phyloP scores from a whole-genome alignment of 1,140 invertebrate genomes.

The Drosophila arizonae region DNA sequence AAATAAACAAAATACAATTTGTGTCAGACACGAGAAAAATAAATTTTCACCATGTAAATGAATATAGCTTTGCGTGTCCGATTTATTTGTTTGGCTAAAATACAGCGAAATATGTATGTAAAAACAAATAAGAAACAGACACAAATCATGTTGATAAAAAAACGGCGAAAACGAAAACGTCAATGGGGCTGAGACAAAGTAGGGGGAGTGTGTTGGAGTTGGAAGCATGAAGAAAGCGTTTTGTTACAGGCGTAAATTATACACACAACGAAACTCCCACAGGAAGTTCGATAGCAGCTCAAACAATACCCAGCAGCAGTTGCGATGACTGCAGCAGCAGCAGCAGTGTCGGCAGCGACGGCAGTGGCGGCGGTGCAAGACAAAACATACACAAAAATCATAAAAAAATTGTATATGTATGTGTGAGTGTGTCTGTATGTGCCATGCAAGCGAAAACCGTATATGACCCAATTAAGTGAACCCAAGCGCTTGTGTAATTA shows the following conservation, averaged over 20 bases:
- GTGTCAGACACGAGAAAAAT: conserved; percentile 36
- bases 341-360: conserved; percentile 5
- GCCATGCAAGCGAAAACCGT: conserved; percentile 68
- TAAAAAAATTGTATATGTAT: conserved; percentile 44
- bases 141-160: conserved; percentile 55
- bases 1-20: conserved; percentile 56
- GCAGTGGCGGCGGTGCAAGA: conserved; percentile 25
- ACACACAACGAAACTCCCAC: conserved; percentile 65
- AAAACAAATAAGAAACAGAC: conserved; percentile 47
- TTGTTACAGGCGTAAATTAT: conserved; percentile 61
- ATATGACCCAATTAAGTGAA: conserved; percentile 78
- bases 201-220: background rate
- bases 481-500: conserved; percentile 70
- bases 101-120: conserved; percentile 23
- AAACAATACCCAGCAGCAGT: conserved; percentile 43
- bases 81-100: conserved; percentile 23
- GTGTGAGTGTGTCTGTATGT: conserved; percentile 18
- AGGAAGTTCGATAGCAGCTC: conserved; percentile 64
- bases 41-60: conserved; percentile 18
- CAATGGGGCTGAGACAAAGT: background rate
- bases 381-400: conserved; percentile 50
- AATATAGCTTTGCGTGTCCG: conserved; percentile 16
- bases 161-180: conserved; percentile 21
- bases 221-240: conserved; percentile 39
- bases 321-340: conserved; percentile 10